These are phyloP conservation scores for Nannoperca australis DNA, from an alignment of 2,797 vertebrate genomes.

Conservation along the genomic window DNA sequence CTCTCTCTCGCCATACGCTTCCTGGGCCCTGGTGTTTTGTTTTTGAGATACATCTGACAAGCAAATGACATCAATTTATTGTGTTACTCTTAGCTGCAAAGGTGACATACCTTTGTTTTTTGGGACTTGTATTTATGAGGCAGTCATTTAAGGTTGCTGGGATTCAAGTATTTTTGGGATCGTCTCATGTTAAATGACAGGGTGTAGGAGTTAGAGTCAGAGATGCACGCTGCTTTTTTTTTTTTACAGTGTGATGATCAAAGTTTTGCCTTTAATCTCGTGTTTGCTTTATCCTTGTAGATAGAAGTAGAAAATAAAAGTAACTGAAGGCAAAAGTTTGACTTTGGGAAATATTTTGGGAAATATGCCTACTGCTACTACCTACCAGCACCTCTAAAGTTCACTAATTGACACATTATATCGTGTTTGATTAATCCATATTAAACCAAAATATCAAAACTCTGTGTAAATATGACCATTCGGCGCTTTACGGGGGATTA, in stretches of 20 bases:
- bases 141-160: not conserved
- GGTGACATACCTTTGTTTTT: not conserved
- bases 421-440: not conserved
- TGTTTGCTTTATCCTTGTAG: not conserved
- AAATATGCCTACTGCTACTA: no score
- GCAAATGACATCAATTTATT: not conserved
- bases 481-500: not conserved
- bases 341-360: not conserved
- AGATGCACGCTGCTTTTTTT: not conserved
- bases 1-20: not conserved
- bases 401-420: not conserved
- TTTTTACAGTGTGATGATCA: not conserved
- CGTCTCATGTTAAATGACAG: not conserved
- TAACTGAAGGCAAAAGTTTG: not conserved
- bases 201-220: not conserved
- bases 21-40: constrained; percentile 5
- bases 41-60: constrained; percentile 12
- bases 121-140: not conserved
- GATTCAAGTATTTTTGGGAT: not conserved
- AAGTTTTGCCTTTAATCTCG: not conserved
- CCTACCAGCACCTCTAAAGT: not conserved
- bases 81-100: not conserved
- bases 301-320: not conserved
- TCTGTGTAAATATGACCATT: not conserved
- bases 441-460: constrained; percentile 3